These are phyloP conservation scores for Akabosia matsudoensis DNA, from an alignment of 1,140 invertebrate species.

Conservation along the genomic window DNA sequence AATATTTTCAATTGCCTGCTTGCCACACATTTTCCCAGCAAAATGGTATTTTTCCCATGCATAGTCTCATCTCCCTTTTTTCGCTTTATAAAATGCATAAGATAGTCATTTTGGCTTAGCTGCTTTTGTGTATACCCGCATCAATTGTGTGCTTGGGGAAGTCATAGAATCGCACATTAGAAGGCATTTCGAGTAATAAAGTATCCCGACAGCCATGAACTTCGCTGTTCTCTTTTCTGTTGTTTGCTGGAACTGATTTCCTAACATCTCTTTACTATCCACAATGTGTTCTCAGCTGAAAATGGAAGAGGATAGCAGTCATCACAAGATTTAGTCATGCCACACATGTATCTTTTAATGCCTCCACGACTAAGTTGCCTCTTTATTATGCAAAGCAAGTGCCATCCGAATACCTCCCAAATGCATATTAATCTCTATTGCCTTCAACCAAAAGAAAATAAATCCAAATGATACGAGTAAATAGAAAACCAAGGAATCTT, in stretches of 20 bases:
- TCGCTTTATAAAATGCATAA: no score
- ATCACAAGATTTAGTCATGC: background rate
- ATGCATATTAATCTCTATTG: constrained; percentile 22
- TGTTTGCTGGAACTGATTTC: no score
- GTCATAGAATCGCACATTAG: background rate
- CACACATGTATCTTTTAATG: background rate
- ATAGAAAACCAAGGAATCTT: background rate
- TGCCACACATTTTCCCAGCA: no score
- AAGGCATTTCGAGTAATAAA: background rate
- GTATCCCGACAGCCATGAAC: background rate
- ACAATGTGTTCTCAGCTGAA: background rate
- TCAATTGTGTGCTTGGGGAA: background rate
- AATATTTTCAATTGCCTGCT: no score
- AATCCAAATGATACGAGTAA: constrained; percentile 18
- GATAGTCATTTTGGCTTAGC: no score
- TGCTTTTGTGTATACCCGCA: background rate
- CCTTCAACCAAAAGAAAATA: constrained; percentile 12
- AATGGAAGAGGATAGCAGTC: background rate
- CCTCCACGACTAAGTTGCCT: no score
- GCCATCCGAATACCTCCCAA: constrained; percentile 11
- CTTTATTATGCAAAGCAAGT: constrained; percentile 22
- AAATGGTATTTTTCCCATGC: no score
- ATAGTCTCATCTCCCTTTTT: no score
- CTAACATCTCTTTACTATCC: background rate
- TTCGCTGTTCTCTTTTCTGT: background rate